Evolutionary conservation across 2,888 invertebrate genomes (phyloP), one percentile per base, ranked within the genome.

Genomic region (Apantesis nais): DNA sequence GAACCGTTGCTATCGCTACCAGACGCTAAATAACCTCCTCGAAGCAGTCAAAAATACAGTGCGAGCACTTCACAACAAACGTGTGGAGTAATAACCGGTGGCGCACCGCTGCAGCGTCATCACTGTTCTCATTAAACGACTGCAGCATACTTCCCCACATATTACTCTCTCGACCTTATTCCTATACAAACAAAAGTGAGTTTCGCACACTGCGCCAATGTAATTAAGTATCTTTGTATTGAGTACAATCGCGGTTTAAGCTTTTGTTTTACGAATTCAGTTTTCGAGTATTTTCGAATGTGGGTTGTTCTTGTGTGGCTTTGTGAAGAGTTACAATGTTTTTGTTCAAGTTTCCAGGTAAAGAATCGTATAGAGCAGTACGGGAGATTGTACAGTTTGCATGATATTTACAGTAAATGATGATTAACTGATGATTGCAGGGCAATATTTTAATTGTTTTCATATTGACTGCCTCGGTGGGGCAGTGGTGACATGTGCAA

Each of bases 111-210:
- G 80, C 76, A 77, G 66, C 77, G 77, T 83, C 87, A 85, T 88
- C 88, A 88, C 85, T 88, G 83, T 82, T 70, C 87, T 86, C 85
- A 89, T 89, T 89, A 88, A 83, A 72, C 76, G 77, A 72, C 79
- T 77, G 81, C 76, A 78, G 74, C 58, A 70, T 67, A 74, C 71
- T 79, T 76, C 81, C 78, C 81, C 77, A 76, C 77, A 75, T 72
- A 79, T 78, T 81, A 75, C 72, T 71, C 79, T 80, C 74, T 79
- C 77, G 71, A 81, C 85, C 75, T 81, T 86, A 83, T 85, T 79
- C 67, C 71, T 63, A 64, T 66, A 62, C 67, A 61, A 74, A 76
- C 80, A 83, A 79, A 79, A 74, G 70, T 69, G 75, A 70, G 74
- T 79, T 79, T 81, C 66, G 72, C 73, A 52, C 66, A 68, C 71